Conservation (phyloP, 2,888 invertebrate species). For the Netelia fuscicornis region DNA sequence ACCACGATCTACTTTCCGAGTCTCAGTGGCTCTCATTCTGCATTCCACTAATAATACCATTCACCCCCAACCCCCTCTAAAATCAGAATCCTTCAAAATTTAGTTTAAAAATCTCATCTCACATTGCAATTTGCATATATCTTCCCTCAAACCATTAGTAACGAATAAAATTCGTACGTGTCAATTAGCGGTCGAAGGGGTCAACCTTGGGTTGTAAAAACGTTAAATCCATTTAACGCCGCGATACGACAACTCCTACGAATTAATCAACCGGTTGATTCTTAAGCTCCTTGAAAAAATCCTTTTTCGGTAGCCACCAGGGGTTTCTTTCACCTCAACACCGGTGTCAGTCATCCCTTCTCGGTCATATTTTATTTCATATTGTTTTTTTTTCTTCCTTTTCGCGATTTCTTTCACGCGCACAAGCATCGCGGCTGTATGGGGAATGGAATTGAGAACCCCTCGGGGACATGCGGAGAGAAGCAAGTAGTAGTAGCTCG, state of each 20-base stretch:
- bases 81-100: not conserved
- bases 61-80: too few species aligned
- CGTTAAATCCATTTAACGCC: constrained; percentile 46
- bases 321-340: constrained; percentile 18
- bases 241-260: constrained; percentile 53
- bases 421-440: not conserved
- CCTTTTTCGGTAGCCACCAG: not conserved
- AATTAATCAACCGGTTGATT: constrained; percentile 59
- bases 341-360: constrained; percentile 20
- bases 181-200: constrained; percentile 9
- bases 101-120: not conserved
- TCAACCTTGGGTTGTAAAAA: not conserved
- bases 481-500: constrained; percentile 79
- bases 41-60: too few species aligned
- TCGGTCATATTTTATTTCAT: constrained; percentile 23
- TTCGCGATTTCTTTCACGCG: constrained; percentile 15
- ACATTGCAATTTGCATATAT: not conserved
- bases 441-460: constrained; percentile 72
- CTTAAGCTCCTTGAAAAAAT: constrained; percentile 20
- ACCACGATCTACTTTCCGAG: too few species aligned
- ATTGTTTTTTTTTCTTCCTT: constrained; percentile 7
- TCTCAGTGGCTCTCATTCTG: too few species aligned
- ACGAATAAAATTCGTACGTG: not conserved
- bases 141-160: constrained; percentile 10
- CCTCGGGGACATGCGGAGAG: constrained; percentile 70